Conservation (phyloP, 1,140 invertebrate genomes). For the Proctacanthus coquilletti region DNA sequence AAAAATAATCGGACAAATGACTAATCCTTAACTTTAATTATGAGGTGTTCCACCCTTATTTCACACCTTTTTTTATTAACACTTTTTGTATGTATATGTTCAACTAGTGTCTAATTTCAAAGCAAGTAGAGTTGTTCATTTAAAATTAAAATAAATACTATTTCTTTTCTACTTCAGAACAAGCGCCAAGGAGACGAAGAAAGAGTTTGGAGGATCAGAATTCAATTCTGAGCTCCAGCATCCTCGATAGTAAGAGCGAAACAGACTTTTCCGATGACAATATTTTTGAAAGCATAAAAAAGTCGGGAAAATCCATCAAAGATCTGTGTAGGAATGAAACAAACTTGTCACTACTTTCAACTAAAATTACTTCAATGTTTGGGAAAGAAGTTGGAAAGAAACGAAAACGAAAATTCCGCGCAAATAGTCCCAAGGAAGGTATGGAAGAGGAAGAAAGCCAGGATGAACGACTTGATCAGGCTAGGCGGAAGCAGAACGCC, state of each 20-base stretch:
- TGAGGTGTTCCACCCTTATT: no score
- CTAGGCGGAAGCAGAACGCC: constrained; percentile 25
- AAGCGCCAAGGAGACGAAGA: constrained; percentile 25
- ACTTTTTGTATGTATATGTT: no score
- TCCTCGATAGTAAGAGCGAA: constrained; percentile 17
- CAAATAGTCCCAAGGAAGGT: constrained; percentile 12
- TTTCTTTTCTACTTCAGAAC: constrained; percentile 15
- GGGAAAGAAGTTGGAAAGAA: constrained; percentile 17
- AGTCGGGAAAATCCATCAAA: constrained; percentile 29
- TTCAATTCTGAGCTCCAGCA: constrained; percentile 23
- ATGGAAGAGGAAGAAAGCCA: constrained; percentile 18
- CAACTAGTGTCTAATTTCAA: no score
- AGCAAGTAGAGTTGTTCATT: no score
- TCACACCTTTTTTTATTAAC: no score
- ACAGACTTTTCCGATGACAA: constrained; percentile 28
- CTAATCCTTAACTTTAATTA: no score
- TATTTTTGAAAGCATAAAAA: constrained; percentile 29
- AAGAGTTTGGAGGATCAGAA: constrained; percentile 28
- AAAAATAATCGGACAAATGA: no score
- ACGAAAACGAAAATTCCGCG: constrained; percentile 17
- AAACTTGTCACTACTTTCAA: constrained; percentile 26
- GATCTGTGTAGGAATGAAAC: constrained; percentile 29
- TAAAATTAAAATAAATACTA: background rate
- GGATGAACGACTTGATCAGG: constrained; percentile 15
- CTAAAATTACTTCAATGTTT: constrained; percentile 28